These are phyloP conservation scores for Macrostomum lignano DNA, from an alignment of 1,140 invertebrate species.

Conservation along the genomic window DNA sequence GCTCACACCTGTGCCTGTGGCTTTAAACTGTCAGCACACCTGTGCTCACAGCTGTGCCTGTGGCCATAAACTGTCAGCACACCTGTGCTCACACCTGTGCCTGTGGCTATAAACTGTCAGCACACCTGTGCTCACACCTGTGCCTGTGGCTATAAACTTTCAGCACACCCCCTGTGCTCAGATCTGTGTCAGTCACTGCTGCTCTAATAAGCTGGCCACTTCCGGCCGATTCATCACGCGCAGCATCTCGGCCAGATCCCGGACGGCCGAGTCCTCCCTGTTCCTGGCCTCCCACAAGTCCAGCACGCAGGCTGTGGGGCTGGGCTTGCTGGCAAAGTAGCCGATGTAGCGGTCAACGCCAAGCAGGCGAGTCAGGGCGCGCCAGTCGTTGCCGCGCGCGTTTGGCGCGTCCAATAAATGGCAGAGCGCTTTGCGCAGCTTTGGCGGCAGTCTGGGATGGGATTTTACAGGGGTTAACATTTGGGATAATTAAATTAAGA, in stretches of 20 bases:
- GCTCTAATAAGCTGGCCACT: conserved; percentile 55
- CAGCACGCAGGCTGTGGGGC: conserved; percentile 71
- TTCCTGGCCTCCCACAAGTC: conserved; percentile 66
- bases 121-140: too few relatives aligned
- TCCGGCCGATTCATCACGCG: conserved; percentile 66
- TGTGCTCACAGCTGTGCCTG: too few relatives aligned
- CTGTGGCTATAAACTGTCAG: too few relatives aligned
- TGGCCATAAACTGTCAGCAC: too few relatives aligned
- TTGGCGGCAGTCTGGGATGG: conserved; percentile 47
- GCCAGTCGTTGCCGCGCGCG: conserved; percentile 66
- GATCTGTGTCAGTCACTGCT: too few relatives aligned
- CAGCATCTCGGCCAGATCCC: conserved; percentile 57
- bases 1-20: too few relatives aligned
- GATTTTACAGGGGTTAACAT: too few relatives aligned
- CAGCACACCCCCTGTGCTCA: too few relatives aligned
- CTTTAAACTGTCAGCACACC: too few relatives aligned
- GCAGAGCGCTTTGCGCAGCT: conserved; percentile 52
- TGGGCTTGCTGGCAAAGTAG: conserved; percentile 48
- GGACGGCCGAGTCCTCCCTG: conserved; percentile 50
- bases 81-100: too few relatives aligned
- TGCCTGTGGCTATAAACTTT: too few relatives aligned
- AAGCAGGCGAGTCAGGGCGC: conserved; percentile 57
- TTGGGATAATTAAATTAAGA: too few relatives aligned
- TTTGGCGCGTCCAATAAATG: conserved; percentile 62
- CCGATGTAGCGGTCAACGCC: conserved; percentile 47